A percentile compares a stretch with the other conserved stretches of the same genome.
phyloP scores from a whole-genome alignment of 1,140 invertebrate species.

The Diorhabda carinulata region DNA sequence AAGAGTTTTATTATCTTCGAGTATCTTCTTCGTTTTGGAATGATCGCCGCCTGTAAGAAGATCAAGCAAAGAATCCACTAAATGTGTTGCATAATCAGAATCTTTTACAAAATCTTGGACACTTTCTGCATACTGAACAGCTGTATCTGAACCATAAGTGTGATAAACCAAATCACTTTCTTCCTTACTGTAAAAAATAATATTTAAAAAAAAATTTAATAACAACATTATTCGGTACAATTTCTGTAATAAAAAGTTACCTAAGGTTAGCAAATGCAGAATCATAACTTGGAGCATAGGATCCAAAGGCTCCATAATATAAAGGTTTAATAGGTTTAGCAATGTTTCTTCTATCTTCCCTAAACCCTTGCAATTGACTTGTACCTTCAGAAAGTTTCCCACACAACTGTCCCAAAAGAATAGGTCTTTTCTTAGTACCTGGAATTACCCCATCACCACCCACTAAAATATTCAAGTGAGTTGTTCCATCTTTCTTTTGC shows the following conservation, averaged over 20 bases:
- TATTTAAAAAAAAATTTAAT: neutral
- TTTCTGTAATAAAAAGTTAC: neutral
- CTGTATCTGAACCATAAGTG: conserved; percentile 88
- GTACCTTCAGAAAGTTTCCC: conserved; percentile 76
- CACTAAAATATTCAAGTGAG: conserved; percentile 83
- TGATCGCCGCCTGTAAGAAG: conserved; percentile 81
- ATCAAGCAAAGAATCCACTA: conserved; percentile 82
- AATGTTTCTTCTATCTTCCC: conserved; percentile 85
- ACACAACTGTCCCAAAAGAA: conserved; percentile 75
- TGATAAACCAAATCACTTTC: conserved; percentile 88
- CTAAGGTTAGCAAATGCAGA: conserved; percentile 87
- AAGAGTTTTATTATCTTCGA: conserved; percentile 60
- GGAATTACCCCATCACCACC: conserved; percentile 69
- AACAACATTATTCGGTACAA: neutral
- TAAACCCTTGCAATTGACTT: conserved; percentile 62
- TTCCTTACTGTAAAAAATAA: conserved; percentile 63
- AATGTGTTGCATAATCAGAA: conserved; percentile 73
- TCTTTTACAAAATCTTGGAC: conserved; percentile 80
- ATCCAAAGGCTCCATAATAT: conserved; percentile 92
- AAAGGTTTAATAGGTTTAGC: conserved; percentile 87
- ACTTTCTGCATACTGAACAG: conserved; percentile 82
- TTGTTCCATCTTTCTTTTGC: conserved; percentile 77
- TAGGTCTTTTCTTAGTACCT: conserved; percentile 69
- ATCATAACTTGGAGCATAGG: conserved; percentile 92
- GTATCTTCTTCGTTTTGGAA: conserved; percentile 64